phyloP scores from a whole-genome alignment of 2,113 vertebrate species.

The Gulo gulo region DNA sequence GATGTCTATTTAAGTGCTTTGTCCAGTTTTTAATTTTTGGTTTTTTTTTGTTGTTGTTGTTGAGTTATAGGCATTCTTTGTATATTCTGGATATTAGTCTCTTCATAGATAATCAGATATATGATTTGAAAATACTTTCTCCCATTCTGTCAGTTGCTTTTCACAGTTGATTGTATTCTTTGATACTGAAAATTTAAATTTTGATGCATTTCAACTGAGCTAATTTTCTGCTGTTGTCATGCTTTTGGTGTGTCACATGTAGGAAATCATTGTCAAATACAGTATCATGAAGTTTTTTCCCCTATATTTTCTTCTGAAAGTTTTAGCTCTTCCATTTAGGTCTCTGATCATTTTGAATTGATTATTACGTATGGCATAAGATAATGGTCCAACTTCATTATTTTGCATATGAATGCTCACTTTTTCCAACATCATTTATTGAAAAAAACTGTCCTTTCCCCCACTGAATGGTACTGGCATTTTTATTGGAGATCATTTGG shows the following conservation, averaged over 20 bases:
- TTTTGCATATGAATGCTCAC: neutral
- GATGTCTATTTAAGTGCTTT: neutral
- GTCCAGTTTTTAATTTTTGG: neutral
- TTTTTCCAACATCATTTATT: neutral
- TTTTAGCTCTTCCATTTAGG: neutral
- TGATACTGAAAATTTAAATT: neutral
- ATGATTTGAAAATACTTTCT: neutral
- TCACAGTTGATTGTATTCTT: neutral
- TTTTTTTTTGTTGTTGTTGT: neutral
- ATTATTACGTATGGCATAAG: neutral
- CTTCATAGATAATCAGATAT: neutral
- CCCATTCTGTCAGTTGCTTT: neutral
- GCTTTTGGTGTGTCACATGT: neutral
- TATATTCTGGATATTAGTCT: neutral
- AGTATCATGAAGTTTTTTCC: neutral
- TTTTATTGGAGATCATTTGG: neutral
- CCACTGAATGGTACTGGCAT: neutral
- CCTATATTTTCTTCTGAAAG: neutral
- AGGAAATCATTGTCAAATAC: slow-evolving; percentile 26
- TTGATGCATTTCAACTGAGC: neutral
- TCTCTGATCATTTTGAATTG: slow-evolving; percentile 21
- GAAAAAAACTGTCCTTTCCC: neutral
- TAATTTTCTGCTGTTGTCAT: neutral
- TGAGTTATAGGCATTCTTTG: neutral
- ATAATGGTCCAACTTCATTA: neutral